These are phyloP conservation scores for Hypena proboscidalis DNA, from an alignment of 2,888 invertebrate genomes.

Conservation along the genomic window DNA sequence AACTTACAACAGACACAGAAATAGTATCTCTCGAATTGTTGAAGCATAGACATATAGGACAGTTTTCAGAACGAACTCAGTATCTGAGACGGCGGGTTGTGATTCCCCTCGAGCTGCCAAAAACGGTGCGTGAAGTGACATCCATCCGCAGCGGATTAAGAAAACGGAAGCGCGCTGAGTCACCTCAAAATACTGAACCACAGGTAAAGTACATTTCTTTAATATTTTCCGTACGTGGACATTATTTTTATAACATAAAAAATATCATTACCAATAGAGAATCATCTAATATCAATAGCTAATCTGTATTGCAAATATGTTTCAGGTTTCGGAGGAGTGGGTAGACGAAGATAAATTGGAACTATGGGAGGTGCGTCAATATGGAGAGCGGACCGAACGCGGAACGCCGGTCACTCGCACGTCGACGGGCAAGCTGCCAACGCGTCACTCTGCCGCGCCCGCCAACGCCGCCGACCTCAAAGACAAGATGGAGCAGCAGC, in stretches of 20 bases:
- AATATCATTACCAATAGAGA: no score
- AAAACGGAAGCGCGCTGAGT: constrained; percentile 96
- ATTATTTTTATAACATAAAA: no score
- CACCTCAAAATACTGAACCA: constrained; percentile 97
- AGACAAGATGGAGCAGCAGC: constrained; percentile 96
- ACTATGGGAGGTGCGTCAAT: constrained; percentile 98
- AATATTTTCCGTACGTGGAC: no score
- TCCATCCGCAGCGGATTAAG: constrained; percentile 97
- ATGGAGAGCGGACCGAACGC: constrained; percentile 91
- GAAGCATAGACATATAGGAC: constrained; percentile 94
- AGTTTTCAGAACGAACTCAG: constrained; percentile 95
- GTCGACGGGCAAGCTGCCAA: constrained; percentile 89
- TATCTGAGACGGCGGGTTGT: constrained; percentile 97
- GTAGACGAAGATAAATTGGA: constrained; percentile 98
- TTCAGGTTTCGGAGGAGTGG: constrained; percentile 95
- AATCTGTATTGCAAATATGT: constrained; percentile 1
- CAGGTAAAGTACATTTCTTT: constrained; percentile 76
- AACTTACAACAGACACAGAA: constrained; percentile 98
- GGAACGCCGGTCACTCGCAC: constrained; percentile 92
- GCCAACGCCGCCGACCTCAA: constrained; percentile 91
- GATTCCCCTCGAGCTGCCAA: constrained; percentile 96
- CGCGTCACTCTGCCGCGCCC: constrained; percentile 74
- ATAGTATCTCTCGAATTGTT: constrained; percentile 96
- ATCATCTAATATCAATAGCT: not conserved
- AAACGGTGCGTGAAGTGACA: constrained; percentile 96